Percentiles rank a stretch among this genome's conserved stretches.
These are phyloP conservation scores for Alsophila aescularia DNA, from an alignment of 2,888 invertebrate species.

Conservation along the genomic window DNA sequence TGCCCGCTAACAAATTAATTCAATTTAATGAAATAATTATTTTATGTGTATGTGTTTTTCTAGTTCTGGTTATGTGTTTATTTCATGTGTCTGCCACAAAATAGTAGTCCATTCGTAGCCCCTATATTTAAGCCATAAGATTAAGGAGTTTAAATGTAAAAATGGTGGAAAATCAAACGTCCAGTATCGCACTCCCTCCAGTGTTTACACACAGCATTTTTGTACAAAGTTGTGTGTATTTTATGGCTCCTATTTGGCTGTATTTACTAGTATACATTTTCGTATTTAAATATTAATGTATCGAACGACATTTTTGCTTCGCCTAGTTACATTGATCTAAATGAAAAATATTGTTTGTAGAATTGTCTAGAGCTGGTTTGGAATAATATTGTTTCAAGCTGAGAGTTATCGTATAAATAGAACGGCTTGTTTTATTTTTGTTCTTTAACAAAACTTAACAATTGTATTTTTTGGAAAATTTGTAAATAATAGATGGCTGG, in stretches of 20 bases:
- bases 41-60: no score
- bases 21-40: no score
- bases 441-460: neutral
- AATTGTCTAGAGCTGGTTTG: neutral
- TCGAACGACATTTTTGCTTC: slow-evolving; percentile 12
- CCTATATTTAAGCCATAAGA: slow-evolving; percentile 40
- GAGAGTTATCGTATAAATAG: no score
- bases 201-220: slow-evolving; percentile 79
- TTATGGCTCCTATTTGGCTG: slow-evolving; percentile 65
- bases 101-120: slow-evolving; percentile 27
- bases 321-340: slow-evolving; percentile 2
- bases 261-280: slow-evolving; percentile 49
- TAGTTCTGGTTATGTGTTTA: neutral
- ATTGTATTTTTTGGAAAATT: neutral
- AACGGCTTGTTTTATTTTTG: no score
- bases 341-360: neutral
- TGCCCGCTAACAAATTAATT: no score
- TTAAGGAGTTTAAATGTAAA: slow-evolving; percentile 59
- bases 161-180: slow-evolving; percentile 73
- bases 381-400: no score
- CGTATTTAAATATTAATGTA: slow-evolving; percentile 12
- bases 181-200: slow-evolving; percentile 85
- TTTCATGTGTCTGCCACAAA: neutral
- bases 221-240: slow-evolving; percentile 75
- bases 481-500: neutral